Base-by-base conservation (phyloP, 2,888 invertebrate species). In the Helleia helle region DNA sequence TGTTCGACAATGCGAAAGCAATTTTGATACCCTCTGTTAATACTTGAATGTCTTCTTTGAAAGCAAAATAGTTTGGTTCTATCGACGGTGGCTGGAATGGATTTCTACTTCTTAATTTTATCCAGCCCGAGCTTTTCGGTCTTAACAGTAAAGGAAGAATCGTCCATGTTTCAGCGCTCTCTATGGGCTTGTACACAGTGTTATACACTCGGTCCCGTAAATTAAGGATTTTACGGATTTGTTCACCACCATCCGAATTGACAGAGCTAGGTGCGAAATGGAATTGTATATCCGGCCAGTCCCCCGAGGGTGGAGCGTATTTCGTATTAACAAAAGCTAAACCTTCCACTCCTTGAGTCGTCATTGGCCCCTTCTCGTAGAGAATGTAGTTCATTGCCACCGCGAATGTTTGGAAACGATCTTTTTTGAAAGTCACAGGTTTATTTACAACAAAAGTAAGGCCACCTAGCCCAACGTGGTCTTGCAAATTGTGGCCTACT, bases 41-140 rank as follows among this genome's bases (percentile, higher is more conserved):
- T 0, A 91, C 88, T 50, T 90, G 85, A 8, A 95, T 86, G 57
- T 98, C 97, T 59, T 93, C 89, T 49, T 90, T 90, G 53, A 94
- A 91, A 0, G 94, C 90, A 62, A 98, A 93, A 66, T 98, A 98
- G 67, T 97, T 97, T 0, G 97, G 96, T 63, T 94, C 93, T 40
- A 98, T 92, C 8, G 92, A 89, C 0, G 97, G 97, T 47, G 93
- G 89, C 1, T 92, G 89, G 49, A 90, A 86, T 0, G 97, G 96
- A 69, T 97, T 92, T 25, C 86, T 87, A 36, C 93, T 93, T 50
- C 89, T 90, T 11, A 99, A 74, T 38, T 91, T 90, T n/a, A 99
- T 83, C 89, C 91, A 91, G 0, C 99, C 99, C 0, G 89, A 89
- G 62, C 96, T 96, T 59, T 90, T 91, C 0, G 98, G 96, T 4